Percentiles rank a stretch among this genome's conserved stretches.
Conservation (phyloP, 2,113 vertebrate species). For the Sylvilagus bachmani region DNA sequence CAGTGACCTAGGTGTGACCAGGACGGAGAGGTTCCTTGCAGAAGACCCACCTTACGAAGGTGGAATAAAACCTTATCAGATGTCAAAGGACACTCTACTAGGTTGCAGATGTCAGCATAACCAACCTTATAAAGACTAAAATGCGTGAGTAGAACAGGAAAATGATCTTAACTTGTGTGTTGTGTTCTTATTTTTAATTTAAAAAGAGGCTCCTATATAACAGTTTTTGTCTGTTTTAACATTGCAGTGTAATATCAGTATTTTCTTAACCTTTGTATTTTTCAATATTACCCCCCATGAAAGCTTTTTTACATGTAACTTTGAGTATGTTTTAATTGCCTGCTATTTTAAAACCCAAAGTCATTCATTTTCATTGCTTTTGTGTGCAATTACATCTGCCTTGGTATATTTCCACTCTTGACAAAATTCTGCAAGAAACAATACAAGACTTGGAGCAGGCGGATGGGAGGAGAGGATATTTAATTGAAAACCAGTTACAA, state of each 20-base stretch:
- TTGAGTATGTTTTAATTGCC: conserved; percentile 91
- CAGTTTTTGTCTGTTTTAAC: conserved; percentile 90
- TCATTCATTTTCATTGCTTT: conserved; percentile 88
- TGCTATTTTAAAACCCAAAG: conserved; percentile 89
- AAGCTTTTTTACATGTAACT: conserved; percentile 91
- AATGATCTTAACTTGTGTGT: conserved; percentile 78
- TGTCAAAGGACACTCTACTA: conserved; percentile 60
- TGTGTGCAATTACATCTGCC: conserved; percentile 86
- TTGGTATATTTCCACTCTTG: conserved; percentile 88
- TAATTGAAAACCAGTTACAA: conserved; percentile 83
- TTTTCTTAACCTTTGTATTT: conserved; percentile 92
- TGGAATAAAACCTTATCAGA: conserved; percentile 78
- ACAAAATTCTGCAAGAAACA: conserved; percentile 88
- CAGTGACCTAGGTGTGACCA: conserved; percentile 88
- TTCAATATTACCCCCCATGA: conserved; percentile 88
- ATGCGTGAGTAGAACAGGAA: conserved; percentile 81
- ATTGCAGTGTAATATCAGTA: conserved; percentile 91
- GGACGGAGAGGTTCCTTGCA: conserved; percentile 51
- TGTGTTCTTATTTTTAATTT: conserved; percentile 89
- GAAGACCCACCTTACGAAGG: conserved; percentile 76
- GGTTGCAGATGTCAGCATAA: background rate
- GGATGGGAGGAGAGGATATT: conserved; percentile 80
- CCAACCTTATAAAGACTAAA: conserved; percentile 79
- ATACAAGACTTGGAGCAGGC: conserved; percentile 78
- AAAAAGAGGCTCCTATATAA: conserved; percentile 88